Evolutionary conservation across 2,113 vertebrate genomes (phyloP).

Genomic region (Callocephalon fimbriatum): DNA sequence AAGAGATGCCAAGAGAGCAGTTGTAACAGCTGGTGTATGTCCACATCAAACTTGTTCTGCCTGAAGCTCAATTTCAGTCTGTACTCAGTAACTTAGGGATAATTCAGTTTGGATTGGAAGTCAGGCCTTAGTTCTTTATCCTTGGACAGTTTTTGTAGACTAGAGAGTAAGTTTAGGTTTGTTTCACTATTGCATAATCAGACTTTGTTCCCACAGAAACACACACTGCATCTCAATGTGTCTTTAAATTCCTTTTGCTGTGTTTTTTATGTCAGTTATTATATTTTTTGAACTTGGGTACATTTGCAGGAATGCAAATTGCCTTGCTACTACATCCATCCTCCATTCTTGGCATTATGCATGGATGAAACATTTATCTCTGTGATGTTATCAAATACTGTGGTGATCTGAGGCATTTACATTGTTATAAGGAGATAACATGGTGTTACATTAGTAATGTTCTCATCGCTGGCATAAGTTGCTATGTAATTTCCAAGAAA

Average conservation of each 20-base stretch:
- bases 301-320: not conserved
- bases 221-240: not conserved
- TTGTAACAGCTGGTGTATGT: not conserved
- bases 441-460: constrained; percentile 53
- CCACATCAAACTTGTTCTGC: not conserved
- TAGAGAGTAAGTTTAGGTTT: not conserved
- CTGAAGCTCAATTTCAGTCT: not conserved
- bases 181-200: not conserved
- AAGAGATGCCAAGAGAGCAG: not conserved
- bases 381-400: constrained; percentile 54
- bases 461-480: constrained; percentile 39
- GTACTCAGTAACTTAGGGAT: not conserved
- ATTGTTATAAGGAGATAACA: constrained; percentile 52
- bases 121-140: not conserved
- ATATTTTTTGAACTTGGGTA: not conserved
- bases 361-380: constrained; percentile 43
- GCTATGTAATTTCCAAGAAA: constrained; percentile 49
- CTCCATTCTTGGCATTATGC: constrained; percentile 16
- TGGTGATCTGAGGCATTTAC: constrained; percentile 55
- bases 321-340: not conserved
- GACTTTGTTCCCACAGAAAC: not conserved
- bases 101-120: not conserved
- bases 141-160: not conserved
- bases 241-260: not conserved
- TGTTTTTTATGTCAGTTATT: not conserved